phyloP scores from a whole-genome alignment of 53 echinoderm and acorn worm species.

The Paelopatides confundens region DNA sequence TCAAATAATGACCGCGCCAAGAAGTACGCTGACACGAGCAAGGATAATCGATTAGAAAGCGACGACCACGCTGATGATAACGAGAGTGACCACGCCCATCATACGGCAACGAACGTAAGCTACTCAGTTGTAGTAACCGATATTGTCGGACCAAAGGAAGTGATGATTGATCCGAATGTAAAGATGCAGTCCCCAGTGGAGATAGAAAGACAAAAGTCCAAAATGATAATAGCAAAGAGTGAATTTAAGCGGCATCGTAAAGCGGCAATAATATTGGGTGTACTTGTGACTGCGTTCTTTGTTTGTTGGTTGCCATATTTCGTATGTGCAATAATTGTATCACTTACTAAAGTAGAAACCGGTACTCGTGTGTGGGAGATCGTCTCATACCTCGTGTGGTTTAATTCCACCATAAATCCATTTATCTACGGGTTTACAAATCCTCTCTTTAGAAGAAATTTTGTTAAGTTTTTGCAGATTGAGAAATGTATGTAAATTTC shows the following conservation, averaged over 20 bases:
- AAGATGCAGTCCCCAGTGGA: neutral
- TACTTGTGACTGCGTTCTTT: slow-evolving; percentile 79
- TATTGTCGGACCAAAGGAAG: no score
- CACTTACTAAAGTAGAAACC: slow-evolving; percentile 73
- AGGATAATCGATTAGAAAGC: neutral
- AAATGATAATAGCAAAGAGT: neutral
- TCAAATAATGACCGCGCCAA: no score
- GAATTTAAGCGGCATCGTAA: no score
- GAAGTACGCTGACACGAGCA: neutral
- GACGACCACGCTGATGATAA: neutral
- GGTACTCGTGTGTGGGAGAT: slow-evolving; percentile 61
- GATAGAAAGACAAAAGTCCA: neutral
- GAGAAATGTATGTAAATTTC: no score
- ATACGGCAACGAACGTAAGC: neutral
- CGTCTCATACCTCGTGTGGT: slow-evolving; percentile 82
- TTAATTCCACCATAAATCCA: slow-evolving; percentile 92
- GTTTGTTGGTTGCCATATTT: slow-evolving; percentile 79
- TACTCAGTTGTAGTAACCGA: neutral
- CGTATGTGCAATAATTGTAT: no score
- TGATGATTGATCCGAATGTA: neutral
- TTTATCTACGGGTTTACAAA: no score
- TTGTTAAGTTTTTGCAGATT: no score
- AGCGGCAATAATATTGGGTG: slow-evolving; percentile 50
- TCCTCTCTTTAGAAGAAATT: no score
- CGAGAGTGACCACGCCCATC: neutral